phyloP scores from a whole-genome alignment of 2,797 vertebrate species.

The Luscinia luscinia region DNA sequence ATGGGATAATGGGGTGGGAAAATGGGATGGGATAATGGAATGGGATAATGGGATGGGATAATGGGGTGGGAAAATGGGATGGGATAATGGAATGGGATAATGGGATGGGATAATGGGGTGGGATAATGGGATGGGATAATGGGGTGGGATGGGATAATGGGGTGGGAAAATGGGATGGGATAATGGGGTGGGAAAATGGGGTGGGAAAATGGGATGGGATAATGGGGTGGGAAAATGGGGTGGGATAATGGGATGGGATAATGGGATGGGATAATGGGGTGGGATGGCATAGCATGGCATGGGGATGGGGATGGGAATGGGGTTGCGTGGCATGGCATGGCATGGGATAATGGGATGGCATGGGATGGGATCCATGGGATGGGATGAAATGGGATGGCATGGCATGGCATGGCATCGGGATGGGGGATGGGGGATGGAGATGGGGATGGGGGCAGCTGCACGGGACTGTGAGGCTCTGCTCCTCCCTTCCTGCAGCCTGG shows the following conservation, averaged over 20 bases:
- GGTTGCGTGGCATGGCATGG: no score
- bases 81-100: no score
- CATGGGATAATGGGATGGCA: no score
- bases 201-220: background rate
- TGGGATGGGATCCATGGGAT: no score
- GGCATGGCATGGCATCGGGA: background rate
- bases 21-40: no score
- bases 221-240: background rate
- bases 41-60: background rate
- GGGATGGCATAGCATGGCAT: no score
- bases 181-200: background rate
- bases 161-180: background rate
- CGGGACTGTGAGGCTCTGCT: background rate
- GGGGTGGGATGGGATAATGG: background rate
- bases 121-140: no score
- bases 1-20: background rate
- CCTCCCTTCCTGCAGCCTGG: background rate
- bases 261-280: no score
- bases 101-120: background rate
- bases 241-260: no score
- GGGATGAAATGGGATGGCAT: background rate
- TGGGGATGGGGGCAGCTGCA: fast-evolving
- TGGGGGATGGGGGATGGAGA: background rate
- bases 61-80: no score
- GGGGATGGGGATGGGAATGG: no score